Evolutionary conservation across 2,113 vertebrate genomes (phyloP).

Genomic region (Lampris megalopsis): DNA sequence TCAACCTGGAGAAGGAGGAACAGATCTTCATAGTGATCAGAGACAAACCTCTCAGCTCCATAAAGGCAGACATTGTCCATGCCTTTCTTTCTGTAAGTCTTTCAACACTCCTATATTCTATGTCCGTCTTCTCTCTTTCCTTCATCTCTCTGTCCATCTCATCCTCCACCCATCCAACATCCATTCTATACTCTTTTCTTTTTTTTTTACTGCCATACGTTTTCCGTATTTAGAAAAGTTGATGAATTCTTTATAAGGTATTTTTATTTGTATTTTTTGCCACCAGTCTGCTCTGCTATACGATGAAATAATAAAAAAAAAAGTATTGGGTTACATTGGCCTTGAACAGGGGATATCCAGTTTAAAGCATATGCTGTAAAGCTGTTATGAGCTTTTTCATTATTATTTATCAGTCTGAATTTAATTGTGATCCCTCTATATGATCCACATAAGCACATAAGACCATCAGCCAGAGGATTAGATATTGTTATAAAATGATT

Average conservation of each 20-base stretch:
- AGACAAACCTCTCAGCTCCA: conserved; percentile 97
- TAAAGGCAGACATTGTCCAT: conserved; percentile 98
- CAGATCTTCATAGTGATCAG: conserved; percentile 98
- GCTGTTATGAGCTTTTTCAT: no score
- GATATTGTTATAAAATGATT: no score
- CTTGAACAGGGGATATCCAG: neutral
- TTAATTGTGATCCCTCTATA: no score
- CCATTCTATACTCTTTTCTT: neutral
- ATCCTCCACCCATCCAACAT: neutral
- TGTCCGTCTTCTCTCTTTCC: neutral
- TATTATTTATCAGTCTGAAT: no score
- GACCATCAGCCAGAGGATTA: no score
- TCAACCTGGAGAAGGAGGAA: conserved; percentile 97
- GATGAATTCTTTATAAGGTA: neutral
- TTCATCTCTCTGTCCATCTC: neutral
- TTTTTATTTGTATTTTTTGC: no score
- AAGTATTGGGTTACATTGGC: neutral
- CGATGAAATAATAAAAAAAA: conserved; percentile 60
- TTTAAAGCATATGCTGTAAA: neutral
- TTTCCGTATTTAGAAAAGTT: neutral
- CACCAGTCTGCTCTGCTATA: no score
- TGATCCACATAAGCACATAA: no score
- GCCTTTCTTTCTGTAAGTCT: conserved; percentile 95
- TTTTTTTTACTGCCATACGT: no score
- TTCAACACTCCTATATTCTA: neutral